Evolutionary conservation across 2,113 vertebrate species (phyloP).

Genomic region (Lepisosteus oculatus): DNA sequence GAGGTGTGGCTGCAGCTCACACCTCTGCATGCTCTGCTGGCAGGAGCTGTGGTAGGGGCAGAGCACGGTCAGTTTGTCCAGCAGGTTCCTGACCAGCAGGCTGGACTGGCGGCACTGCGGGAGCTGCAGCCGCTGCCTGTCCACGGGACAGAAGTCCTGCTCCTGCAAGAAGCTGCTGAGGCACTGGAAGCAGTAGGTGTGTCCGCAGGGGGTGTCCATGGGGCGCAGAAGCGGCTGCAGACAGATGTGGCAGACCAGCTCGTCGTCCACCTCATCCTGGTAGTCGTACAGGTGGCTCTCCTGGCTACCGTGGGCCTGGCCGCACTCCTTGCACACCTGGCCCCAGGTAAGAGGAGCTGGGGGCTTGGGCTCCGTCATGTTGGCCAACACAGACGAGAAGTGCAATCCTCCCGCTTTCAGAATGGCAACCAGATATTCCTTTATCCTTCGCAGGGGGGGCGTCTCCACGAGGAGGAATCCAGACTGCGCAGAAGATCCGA

Average conservation of each 20-base stretch:
- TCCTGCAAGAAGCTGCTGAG: constrained; percentile 85
- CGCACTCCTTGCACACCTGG: constrained; percentile 78
- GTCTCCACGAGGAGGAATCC: neutral
- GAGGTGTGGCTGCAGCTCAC: constrained; percentile 85
- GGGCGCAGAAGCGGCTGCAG: constrained; percentile 84
- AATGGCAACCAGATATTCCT: neutral
- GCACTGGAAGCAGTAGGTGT: constrained; percentile 85
- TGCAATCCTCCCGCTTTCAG: constrained; percentile 22
- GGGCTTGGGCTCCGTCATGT: constrained; percentile 64
- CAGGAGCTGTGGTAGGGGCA: constrained; percentile 78
- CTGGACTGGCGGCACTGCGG: constrained; percentile 82
- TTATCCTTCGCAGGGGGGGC: constrained; percentile 22
- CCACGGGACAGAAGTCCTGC: constrained; percentile 85
- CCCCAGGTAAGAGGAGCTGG: constrained; percentile 48
- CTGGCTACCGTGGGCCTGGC: constrained; percentile 72
- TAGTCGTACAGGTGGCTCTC: constrained; percentile 89
- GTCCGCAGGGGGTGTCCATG: constrained; percentile 89
- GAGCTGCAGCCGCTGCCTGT: constrained; percentile 77
- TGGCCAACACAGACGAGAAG: constrained; percentile 32
- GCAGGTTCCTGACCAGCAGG: constrained; percentile 81
- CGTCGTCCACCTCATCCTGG: constrained; percentile 86
- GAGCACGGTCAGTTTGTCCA: constrained; percentile 79
- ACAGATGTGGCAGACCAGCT: constrained; percentile 87
- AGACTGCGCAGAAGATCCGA: neutral
- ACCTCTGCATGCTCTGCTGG: constrained; percentile 79